Evolutionary conservation across 2,888 invertebrate species (phyloP).

Genomic region (Choreutis nemorana): DNA sequence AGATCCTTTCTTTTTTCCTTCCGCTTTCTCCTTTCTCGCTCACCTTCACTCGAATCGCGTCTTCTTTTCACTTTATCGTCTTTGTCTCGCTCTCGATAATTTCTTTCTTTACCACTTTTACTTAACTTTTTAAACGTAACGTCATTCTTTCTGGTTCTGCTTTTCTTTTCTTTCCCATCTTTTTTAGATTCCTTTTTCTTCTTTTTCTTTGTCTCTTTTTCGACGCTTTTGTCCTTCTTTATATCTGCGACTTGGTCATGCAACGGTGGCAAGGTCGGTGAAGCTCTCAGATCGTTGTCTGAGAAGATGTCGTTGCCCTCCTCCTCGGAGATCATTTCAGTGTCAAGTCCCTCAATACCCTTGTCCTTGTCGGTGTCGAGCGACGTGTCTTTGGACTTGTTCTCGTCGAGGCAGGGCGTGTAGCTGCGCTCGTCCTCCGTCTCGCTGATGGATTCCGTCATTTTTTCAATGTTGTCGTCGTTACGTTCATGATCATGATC

Average conservation of each 20-base stretch:
- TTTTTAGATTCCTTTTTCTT: slow-evolving; percentile 63
- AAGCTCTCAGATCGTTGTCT: slow-evolving; percentile 57
- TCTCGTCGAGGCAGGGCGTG: slow-evolving; percentile 77
- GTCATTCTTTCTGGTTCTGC: slow-evolving; percentile 60
- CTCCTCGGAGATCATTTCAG: slow-evolving; percentile 79
- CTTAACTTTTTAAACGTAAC: slow-evolving; percentile 82
- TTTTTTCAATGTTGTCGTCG: slow-evolving; percentile 27
- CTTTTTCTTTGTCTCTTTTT: slow-evolving; percentile 44
- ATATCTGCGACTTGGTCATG: slow-evolving; percentile 69
- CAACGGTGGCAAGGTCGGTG: slow-evolving; percentile 37
- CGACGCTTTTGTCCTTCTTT: slow-evolving; percentile 18
- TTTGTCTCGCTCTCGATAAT: slow-evolving; percentile 73
- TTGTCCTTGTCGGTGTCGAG: slow-evolving; percentile 39
- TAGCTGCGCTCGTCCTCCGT: slow-evolving; percentile 73
- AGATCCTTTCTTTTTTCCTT: slow-evolving; percentile 77
- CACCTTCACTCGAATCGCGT: slow-evolving; percentile 20
- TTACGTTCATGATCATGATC: neutral
- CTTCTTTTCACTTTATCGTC: slow-evolving; percentile 32
- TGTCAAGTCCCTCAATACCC: slow-evolving; percentile 70
- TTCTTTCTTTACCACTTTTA: slow-evolving; percentile 78
- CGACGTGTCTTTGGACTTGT: slow-evolving; percentile 51
- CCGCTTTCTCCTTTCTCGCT: slow-evolving; percentile 38
- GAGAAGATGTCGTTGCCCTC: slow-evolving; percentile 73
- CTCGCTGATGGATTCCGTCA: slow-evolving; percentile 72
- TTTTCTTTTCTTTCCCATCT: slow-evolving; percentile 47